Percentiles rank a stretch among this genome's conserved stretches.
These are phyloP conservation scores for Brenthis hecate DNA, from an alignment of 2,888 invertebrate species.

Conservation along the genomic window DNA sequence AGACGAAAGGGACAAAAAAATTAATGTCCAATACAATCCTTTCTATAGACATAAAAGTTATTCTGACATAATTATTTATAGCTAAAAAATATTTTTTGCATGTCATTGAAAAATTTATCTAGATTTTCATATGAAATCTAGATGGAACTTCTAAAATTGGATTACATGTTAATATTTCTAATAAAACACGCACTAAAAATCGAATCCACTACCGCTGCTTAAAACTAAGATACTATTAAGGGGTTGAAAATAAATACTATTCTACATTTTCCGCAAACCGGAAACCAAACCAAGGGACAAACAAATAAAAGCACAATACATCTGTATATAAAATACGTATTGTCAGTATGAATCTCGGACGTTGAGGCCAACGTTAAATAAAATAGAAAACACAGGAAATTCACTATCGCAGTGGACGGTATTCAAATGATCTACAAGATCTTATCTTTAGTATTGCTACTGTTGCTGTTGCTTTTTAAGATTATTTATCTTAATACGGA, in stretches of 20 bases:
- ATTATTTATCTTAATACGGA: too few relatives aligned
- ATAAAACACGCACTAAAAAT: background rate
- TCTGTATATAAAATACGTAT: constrained; percentile 2
- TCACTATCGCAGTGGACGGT: background rate
- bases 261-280: constrained; percentile 4
- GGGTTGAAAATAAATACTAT: background rate
- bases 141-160: too few relatives aligned
- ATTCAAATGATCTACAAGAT: background rate
- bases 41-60: too few relatives aligned
- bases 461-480: background rate
- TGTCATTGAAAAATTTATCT: too few relatives aligned
- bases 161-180: background rate
- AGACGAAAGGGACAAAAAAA: too few relatives aligned
- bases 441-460: background rate
- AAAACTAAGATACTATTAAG: background rate
- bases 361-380: constrained; percentile 9
- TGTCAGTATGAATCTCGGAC: constrained; percentile 7
- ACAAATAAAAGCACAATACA: background rate
- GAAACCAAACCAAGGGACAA: constrained; percentile 3
- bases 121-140: too few relatives aligned
- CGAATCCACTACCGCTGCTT: background rate
- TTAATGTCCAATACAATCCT: too few relatives aligned
- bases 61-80: too few relatives aligned
- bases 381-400: constrained; percentile 2
- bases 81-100: too few relatives aligned